Evolutionary conservation across 2,888 invertebrate genomes (phyloP), one percentile per base, ranked within the genome.

Genomic region (Resseliella maxima): DNA sequence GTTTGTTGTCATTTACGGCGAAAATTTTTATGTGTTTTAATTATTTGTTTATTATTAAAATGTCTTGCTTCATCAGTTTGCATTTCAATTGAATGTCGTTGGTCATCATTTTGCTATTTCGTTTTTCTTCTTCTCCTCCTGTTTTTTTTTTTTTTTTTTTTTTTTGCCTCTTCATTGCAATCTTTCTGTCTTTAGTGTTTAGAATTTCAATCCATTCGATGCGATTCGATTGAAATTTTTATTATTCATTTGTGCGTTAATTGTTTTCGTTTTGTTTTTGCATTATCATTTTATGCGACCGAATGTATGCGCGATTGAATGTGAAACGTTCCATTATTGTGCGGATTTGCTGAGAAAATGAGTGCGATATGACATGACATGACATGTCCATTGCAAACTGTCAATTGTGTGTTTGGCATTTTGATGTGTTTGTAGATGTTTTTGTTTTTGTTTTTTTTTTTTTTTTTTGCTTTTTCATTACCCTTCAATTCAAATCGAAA

Each of bases 31-130:
- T 83, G 83, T 8, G 36, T 83, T 83, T 83, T 83, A 83, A 83
- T 83, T 83, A 83, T 83, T 83, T 38, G n/a, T 24, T 83, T 36
- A 83, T 83, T 83, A 83, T 83, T 36, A 83, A 83, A 83, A 83
- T 83, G 83, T 83, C 83, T 83, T 83, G 83, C 83, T 83, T 38
- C 38, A 83, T 83, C 38, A 36, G 38, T 83, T 38, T 36, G 38
- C n/a, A 83, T 38, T n/a, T n/a, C 41, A 8, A 38, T 83, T 83
- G 21, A 83, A 83, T 83, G 38, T 36, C 81, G 83, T 36, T 38
- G 38, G n/a, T 38, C 41, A 83, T 83, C 83, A 38, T 5, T 83
- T 38, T 83, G 5, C 18, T 3, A 38, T 24, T 3, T 35, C 35
- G 31, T 18, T 21, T 35, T 36, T 83, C n/a, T 83, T 36, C n/a